Evolutionary conservation across 2,888 invertebrate species (phyloP).

Genomic region (Cotesia congregata): DNA sequence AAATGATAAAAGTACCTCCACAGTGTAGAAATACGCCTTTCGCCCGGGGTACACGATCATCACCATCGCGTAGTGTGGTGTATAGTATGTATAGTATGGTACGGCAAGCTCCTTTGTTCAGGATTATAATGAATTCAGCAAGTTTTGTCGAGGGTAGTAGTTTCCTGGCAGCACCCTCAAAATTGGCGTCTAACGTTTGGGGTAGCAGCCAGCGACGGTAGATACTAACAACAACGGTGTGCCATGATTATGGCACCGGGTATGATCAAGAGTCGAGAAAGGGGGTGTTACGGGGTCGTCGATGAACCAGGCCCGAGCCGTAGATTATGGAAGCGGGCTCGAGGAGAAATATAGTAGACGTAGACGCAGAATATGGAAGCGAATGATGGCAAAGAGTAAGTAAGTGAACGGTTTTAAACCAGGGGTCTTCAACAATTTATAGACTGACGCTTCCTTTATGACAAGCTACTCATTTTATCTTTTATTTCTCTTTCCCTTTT

Average conservation of each 20-base stretch:
- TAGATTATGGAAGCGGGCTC: background rate
- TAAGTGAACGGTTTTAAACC: conserved; percentile 30
- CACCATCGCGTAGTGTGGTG: background rate
- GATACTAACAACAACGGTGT: conserved; percentile 3
- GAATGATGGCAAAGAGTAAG: conserved; percentile 30
- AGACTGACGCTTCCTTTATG: conserved; percentile 68
- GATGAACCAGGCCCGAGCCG: background rate
- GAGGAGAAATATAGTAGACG: background rate
- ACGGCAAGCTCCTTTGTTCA: conserved; percentile 62
- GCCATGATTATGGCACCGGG: background rate
- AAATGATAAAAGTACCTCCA: background rate
- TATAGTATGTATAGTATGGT: conserved; percentile 45
- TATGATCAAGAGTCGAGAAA: background rate
- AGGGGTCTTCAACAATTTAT: conserved; percentile 59
- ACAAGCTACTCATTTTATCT: conserved; percentile 56
- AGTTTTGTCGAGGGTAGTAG: conserved; percentile 68
- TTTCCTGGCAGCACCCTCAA: conserved; percentile 68
- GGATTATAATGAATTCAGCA: conserved; percentile 66
- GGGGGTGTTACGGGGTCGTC: background rate
- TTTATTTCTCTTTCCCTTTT: conserved; percentile 45
- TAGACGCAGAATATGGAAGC: conserved; percentile 9
- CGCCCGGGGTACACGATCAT: background rate
- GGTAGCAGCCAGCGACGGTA: conserved; percentile 9
- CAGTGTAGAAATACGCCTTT: background rate
- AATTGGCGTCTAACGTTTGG: conserved; percentile 59